A percentile compares a stretch with the other conserved stretches of the same genome.
Evolutionary conservation across 2,113 vertebrate genomes (phyloP).

Genomic region (Corvus hawaiiensis): DNA sequence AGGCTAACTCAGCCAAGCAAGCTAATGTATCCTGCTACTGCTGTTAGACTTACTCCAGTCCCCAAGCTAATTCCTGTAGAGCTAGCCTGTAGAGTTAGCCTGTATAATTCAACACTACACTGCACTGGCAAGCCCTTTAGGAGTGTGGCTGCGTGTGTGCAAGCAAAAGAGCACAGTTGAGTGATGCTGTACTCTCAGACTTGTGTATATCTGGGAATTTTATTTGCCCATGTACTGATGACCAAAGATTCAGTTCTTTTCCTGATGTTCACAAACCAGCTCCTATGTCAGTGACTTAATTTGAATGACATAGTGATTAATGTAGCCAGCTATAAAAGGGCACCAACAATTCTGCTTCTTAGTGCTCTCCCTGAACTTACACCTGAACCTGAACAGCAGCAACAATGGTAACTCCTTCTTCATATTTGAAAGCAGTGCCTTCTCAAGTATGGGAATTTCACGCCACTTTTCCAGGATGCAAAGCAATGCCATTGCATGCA

Average conservation of each 20-base stretch:
- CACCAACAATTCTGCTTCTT: background rate
- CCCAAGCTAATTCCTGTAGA: slow-evolving; percentile 7
- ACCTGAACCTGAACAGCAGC: background rate
- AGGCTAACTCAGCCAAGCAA: background rate
- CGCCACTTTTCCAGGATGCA: background rate
- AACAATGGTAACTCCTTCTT: background rate
- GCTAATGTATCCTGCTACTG: background rate
- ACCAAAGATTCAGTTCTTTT: background rate
- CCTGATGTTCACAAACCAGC: background rate
- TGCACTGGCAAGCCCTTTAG: slow-evolving; percentile 7
- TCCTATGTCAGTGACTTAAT: background rate
- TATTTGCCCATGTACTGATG: background rate
- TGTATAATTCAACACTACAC: slow-evolving; percentile 28
- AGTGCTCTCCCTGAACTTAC: background rate
- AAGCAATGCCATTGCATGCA: background rate
- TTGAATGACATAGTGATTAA: background rate
- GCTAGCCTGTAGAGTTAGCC: background rate
- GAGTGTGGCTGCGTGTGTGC: background rate
- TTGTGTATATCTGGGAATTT: background rate
- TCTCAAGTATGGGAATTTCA: background rate
- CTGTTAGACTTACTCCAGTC: slow-evolving; percentile 1
- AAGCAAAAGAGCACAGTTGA: background rate
- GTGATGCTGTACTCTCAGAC: background rate
- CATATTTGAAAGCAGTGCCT: background rate
- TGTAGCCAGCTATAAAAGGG: background rate